Conservation (phyloP, 2,113 vertebrate genomes). For the Porphyrio hochstetteri region DNA sequence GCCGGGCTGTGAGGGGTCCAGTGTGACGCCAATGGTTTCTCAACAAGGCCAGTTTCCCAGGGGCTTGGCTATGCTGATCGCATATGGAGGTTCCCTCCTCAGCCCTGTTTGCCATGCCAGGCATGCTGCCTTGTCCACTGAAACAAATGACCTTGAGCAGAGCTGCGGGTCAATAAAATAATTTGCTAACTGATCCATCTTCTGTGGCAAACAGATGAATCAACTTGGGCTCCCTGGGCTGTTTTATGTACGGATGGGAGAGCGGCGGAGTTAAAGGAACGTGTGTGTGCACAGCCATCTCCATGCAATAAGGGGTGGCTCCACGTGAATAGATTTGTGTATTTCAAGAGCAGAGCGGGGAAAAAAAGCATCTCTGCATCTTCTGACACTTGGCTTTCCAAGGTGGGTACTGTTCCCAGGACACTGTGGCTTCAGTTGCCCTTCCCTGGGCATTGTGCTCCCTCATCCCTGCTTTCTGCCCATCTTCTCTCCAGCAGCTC, state of each 20-base stretch:
- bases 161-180: constrained; percentile 54
- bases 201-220: constrained; percentile 43
- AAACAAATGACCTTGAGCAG: constrained; percentile 59
- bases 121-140: constrained; percentile 29
- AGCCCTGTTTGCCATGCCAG: constrained; percentile 17
- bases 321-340: neutral
- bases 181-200: constrained; percentile 59
- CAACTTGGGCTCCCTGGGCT: constrained; percentile 17
- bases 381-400: neutral
- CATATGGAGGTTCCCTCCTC: constrained; percentile 27
- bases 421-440: rapidly evolving
- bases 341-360: neutral
- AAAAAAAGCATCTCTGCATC: neutral
- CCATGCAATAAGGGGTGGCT: neutral
- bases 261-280: constrained; percentile 30
- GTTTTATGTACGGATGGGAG: constrained; percentile 56
- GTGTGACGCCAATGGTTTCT: neutral
- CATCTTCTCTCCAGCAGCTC: neutral
- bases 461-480: neutral
- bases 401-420: neutral
- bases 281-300: neutral
- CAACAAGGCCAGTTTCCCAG: neutral
- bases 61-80: neutral
- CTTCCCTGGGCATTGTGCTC: neutral
- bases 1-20: neutral